These are phyloP conservation scores for Cryptocephalus moraei DNA, from an alignment of 2,888 invertebrate species.

Conservation along the genomic window DNA sequence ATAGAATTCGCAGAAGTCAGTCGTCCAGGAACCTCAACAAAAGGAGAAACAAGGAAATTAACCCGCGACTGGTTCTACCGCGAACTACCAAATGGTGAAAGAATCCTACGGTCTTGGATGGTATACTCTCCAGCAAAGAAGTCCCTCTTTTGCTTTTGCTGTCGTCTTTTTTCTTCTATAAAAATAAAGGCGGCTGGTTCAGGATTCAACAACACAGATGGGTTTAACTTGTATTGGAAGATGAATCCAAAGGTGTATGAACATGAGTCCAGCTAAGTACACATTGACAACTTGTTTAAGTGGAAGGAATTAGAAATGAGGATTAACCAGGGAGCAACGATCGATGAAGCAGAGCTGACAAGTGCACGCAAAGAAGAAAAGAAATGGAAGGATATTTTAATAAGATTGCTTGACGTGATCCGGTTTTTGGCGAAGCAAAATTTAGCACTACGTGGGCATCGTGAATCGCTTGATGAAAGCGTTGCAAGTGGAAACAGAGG, in stretches of 20 bases:
- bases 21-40: too few relatives aligned
- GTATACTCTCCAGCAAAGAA: neutral
- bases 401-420: conserved; percentile 4
- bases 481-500: conserved; percentile 4
- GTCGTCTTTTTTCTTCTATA: neutral
- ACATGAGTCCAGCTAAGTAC: conserved; percentile 1
- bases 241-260: neutral
- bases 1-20: neutral
- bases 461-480: neutral
- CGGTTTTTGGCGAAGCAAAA: conserved; percentile 6
- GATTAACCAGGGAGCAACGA: neutral
- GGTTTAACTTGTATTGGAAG: conserved; percentile 2
- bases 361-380: neutral
- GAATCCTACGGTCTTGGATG: conserved; percentile 1
- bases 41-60: neutral
- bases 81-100: neutral
- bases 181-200: neutral
- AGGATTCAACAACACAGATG: neutral
- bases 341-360: conserved; percentile 1
- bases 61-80: neutral
- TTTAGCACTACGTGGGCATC: conserved; percentile 5
- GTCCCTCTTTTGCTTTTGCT: conserved; percentile 1
- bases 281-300: neutral
- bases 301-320: conserved; percentile 2
- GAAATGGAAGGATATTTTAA: conserved; percentile 1